Evolutionary conservation across 2,888 invertebrate genomes (phyloP).

Genomic region (Perithous albicinctus): DNA sequence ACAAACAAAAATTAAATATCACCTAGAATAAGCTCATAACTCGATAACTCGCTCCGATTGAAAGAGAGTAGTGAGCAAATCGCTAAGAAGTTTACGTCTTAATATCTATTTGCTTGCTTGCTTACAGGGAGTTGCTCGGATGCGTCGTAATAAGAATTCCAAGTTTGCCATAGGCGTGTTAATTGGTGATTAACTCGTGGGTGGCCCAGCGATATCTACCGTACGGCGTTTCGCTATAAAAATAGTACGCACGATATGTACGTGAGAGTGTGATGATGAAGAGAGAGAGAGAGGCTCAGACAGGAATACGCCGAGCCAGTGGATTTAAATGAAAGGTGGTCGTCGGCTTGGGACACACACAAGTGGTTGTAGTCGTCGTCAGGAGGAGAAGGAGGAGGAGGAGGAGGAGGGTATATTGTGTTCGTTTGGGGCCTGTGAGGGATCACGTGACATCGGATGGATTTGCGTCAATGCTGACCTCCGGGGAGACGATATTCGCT

Average conservation of each 20-base stretch:
- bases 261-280: slow-evolving; percentile 4
- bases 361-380: slow-evolving; percentile 26
- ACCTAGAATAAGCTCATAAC: background rate
- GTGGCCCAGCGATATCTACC: slow-evolving; percentile 51
- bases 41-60: background rate
- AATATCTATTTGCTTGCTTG: slow-evolving; percentile 3
- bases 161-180: slow-evolving; percentile 44
- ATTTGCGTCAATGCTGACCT: slow-evolving; percentile 92
- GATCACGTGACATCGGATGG: slow-evolving; percentile 87
- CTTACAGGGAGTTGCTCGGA: background rate
- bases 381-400: slow-evolving; percentile 37
- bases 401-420: slow-evolving; percentile 69
- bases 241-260: slow-evolving; percentile 36
- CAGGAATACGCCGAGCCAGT: slow-evolving; percentile 1
- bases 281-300: background rate
- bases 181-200: slow-evolving; percentile 61
- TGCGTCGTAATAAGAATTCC: slow-evolving; percentile 37
- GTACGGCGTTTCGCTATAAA: slow-evolving; percentile 10
- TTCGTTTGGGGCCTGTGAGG: slow-evolving; percentile 71
- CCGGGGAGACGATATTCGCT: slow-evolving; percentile 86
- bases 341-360: slow-evolving; percentile 43
- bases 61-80: background rate
- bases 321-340: slow-evolving; percentile 64
- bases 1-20: background rate
- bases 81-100: background rate